These are phyloP conservation scores for Drosophila meridiana DNA, from an alignment of 2,888 invertebrate species.

Conservation along the genomic window DNA sequence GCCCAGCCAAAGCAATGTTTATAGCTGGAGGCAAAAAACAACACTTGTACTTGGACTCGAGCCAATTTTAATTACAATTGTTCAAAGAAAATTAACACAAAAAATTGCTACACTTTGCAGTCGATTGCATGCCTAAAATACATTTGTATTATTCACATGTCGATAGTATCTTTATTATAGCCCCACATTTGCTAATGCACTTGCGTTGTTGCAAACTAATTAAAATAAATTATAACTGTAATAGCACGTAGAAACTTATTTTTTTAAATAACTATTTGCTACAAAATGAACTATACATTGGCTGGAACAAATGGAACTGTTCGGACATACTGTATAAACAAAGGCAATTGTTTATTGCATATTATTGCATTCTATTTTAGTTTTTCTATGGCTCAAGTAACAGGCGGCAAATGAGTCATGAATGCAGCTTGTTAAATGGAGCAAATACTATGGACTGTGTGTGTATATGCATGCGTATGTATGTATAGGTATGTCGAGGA, in stretches of 20 bases:
- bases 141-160: conserved; percentile 16
- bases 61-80: background rate
- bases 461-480: background rate
- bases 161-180: conserved; percentile 4
- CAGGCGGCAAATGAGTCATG: conserved; percentile 29
- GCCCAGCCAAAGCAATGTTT: background rate
- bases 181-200: background rate
- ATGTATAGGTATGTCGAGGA: conserved; percentile 62
- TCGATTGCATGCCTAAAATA: conserved; percentile 22
- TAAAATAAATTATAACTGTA: background rate
- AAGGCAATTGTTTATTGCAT: background rate
- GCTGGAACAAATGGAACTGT: no score
- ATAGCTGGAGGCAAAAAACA: background rate
- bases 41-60: background rate
- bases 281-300: background rate
- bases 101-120: background rate
- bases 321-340: background rate
- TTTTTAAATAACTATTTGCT: background rate
- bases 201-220: background rate
- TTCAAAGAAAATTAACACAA: background rate
- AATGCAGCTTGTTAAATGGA: conserved; percentile 15
- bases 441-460: background rate
- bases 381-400: background rate
- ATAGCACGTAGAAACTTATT: fast-evolving
- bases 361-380: background rate